Conservation (phyloP, 2,888 invertebrate genomes). For the Actias luna region DNA sequence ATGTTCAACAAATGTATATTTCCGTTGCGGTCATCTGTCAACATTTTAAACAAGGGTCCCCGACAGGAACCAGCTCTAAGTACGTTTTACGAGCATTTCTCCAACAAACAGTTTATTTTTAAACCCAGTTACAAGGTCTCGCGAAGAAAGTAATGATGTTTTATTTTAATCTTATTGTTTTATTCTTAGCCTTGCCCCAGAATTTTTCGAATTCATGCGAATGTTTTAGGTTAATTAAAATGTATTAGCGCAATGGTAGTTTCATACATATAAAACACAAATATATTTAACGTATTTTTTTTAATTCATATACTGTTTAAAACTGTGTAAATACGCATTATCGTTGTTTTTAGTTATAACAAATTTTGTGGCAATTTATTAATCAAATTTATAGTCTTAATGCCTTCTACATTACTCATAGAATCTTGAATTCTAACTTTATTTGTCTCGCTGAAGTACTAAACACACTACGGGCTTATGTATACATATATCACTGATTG, state of each 20-base stretch:
- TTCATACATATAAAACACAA: neutral
- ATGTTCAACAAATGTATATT: constrained; percentile 48
- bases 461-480: too few relatives aligned
- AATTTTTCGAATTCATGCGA: constrained; percentile 17
- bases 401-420: too few relatives aligned
- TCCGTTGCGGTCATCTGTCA: constrained; percentile 55
- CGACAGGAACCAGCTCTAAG: constrained; percentile 23
- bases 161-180: constrained; percentile 23
- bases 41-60: constrained; percentile 44
- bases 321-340: too few relatives aligned
- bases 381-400: too few relatives aligned
- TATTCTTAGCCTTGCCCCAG: constrained; percentile 18
- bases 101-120: constrained; percentile 31
- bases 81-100: constrained; percentile 24
- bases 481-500: too few relatives aligned
- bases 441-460: too few relatives aligned
- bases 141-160: constrained; percentile 28
- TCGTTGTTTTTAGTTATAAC: too few relatives aligned
- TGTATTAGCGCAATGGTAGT: neutral
- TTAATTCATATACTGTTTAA: too few relatives aligned
- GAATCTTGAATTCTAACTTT: too few relatives aligned
- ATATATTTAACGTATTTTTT: neutral
- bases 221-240: constrained; percentile 9
- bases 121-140: constrained; percentile 25
- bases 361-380: too few relatives aligned